Evolutionary conservation across 2,797 vertebrate species (phyloP).

Genomic region (Malurus splendens): DNA sequence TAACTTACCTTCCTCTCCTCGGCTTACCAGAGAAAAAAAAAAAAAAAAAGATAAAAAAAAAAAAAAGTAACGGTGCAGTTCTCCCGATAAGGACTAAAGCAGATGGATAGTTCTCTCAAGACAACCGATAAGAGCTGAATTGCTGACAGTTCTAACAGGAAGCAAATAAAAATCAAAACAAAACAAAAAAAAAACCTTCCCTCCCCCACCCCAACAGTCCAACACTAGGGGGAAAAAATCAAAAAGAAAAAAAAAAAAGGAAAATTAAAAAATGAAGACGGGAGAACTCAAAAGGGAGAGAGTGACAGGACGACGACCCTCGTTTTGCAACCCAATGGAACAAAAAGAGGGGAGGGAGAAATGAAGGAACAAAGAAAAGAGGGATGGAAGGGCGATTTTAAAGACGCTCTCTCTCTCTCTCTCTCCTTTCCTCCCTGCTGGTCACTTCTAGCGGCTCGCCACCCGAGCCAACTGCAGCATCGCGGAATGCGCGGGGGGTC

Average conservation of each 20-base stretch:
- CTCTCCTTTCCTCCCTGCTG: constrained; percentile 49
- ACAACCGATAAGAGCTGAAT: constrained; percentile 66
- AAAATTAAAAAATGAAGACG: neutral
- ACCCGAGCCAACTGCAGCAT: constrained; percentile 83
- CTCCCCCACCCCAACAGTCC: constrained; percentile 56
- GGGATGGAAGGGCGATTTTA: constrained; percentile 78
- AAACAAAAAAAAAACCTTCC: neutral
- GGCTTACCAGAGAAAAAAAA: constrained; percentile 38
- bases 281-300: neutral
- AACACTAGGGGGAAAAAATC: neutral
- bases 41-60: constrained; percentile 16
- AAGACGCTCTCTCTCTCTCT: constrained; percentile 69
- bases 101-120: constrained; percentile 68
- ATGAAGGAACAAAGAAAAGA: constrained; percentile 82
- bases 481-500: constrained; percentile 76
- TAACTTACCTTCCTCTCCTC: constrained; percentile 73
- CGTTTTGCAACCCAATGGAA: constrained; percentile 36
- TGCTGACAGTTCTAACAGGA: constrained; percentile 61
- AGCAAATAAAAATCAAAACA: constrained; percentile 20
- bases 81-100: constrained; percentile 66
- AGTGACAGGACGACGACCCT: neutral
- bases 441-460: constrained; percentile 84
- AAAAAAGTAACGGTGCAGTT: constrained; percentile 68
- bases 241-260: neutral
- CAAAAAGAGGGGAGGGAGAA: constrained; percentile 66